Conservation (phyloP, 2,888 invertebrate species). For the Pteria penguin region DNA sequence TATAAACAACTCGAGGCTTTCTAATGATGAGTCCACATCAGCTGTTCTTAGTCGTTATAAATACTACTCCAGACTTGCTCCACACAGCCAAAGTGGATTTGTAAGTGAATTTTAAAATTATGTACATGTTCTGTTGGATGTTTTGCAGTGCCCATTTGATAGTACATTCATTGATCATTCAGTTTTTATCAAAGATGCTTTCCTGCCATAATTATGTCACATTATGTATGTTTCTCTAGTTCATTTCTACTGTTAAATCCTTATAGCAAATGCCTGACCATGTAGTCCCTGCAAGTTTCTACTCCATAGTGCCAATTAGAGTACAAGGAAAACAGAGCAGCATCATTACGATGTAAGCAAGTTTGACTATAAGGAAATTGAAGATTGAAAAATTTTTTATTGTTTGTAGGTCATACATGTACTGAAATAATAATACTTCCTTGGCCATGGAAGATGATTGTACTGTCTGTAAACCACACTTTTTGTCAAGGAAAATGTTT, state of each 20-base stretch:
- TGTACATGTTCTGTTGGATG: too few relatives aligned
- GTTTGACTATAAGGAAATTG: too few relatives aligned
- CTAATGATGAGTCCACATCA: conserved; percentile 42
- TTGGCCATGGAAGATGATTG: too few relatives aligned
- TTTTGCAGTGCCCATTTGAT: too few relatives aligned
- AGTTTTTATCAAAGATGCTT: too few relatives aligned
- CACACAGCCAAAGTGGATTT: conserved; percentile 64
- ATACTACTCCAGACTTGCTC: conserved; percentile 74
- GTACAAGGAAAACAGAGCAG: conserved; percentile 81
- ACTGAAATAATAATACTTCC: too few relatives aligned
- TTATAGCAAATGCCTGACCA: conserved; percentile 78
- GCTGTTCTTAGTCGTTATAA: conserved; percentile 74
- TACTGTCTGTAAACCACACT: too few relatives aligned
- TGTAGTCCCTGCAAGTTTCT: conserved; percentile 73
- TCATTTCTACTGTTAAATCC: not conserved
- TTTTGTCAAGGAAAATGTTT: too few relatives aligned
- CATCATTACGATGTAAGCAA: conserved; percentile 84
- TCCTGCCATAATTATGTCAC: not conserved
- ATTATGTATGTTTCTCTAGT: not conserved
- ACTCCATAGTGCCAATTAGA: conserved; percentile 61
- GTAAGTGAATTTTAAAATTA: conserved; percentile 48
- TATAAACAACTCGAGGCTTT: conserved; percentile 46
- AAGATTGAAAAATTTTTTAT: too few relatives aligned
- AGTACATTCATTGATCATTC: too few relatives aligned
- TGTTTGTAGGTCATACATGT: too few relatives aligned